A percentile compares a stretch with the other conserved stretches of the same genome.
Conservation (phyloP, 2,888 invertebrate species). For the Germaria angustata region DNA sequence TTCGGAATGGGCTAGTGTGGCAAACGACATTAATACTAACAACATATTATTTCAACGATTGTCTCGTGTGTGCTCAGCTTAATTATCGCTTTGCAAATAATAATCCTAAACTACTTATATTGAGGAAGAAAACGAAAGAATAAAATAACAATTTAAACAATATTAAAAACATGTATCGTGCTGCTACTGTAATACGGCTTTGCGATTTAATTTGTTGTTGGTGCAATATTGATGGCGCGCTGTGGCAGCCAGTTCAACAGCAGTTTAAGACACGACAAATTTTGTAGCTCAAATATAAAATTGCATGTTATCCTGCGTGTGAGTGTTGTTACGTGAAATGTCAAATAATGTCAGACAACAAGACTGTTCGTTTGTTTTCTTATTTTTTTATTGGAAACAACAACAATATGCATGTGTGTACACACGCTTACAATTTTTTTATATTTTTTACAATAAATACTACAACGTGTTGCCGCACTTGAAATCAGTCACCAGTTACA, state of each 20-base stretch:
- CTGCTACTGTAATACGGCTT: constrained; percentile 38
- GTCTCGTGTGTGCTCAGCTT: no score
- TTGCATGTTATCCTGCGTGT: constrained; percentile 66
- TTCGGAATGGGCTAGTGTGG: no score
- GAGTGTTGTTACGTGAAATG: constrained; percentile 67
- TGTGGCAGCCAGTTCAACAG: constrained; percentile 58
- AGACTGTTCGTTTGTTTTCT: constrained; percentile 52
- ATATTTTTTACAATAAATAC: constrained; percentile 17
- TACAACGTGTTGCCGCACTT: background rate
- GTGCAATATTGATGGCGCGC: constrained; percentile 44
- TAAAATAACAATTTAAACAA: no score
- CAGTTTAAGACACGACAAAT: constrained; percentile 66
- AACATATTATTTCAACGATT: no score
- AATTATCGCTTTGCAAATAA: no score
- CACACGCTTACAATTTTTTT: constrained; percentile 17
- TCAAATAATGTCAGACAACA: constrained; percentile 67
- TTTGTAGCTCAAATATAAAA: constrained; percentile 52
- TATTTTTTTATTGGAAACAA: background rate
- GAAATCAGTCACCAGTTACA: no score
- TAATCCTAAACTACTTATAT: no score
- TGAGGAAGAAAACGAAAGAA: no score
- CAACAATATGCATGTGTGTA: background rate
- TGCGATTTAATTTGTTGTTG: background rate
- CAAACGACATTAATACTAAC: no score
- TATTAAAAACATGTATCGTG: no score